Conservation (phyloP, 1,140 invertebrate genomes). For the Dreissena rostriformis region DNA sequence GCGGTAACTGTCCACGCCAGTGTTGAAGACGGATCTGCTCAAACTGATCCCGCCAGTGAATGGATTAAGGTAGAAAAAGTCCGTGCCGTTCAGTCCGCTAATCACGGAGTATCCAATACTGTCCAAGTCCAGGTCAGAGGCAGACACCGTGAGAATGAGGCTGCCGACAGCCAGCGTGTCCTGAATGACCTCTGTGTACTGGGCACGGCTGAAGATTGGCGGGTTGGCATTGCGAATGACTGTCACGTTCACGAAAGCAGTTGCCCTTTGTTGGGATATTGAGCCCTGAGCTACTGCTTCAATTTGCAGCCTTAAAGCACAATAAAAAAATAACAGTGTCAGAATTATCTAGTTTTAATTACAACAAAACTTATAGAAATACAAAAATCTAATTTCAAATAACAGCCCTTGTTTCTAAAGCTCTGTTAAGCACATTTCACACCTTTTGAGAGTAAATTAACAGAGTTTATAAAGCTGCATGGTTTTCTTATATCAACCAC, state of each 20-base stretch:
- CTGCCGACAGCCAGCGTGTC: conserved; percentile 63
- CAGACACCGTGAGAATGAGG: conserved; percentile 56
- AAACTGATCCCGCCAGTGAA: conserved; percentile 57
- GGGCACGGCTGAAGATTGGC: conserved; percentile 57
- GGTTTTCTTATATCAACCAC: too few species aligned
- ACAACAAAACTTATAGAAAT: too few species aligned
- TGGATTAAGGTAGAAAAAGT: conserved; percentile 65
- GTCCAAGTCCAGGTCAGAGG: conserved; percentile 60
- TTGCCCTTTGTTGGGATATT: conserved; percentile 55
- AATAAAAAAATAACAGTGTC: background rate
- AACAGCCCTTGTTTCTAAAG: too few species aligned
- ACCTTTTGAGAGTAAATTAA: too few species aligned
- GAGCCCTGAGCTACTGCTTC: conserved; percentile 49
- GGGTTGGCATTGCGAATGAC: conserved; percentile 65
- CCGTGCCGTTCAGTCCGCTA: conserved; percentile 1
- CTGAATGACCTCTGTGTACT: conserved; percentile 52
- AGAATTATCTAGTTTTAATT: too few species aligned
- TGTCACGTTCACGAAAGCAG: conserved; percentile 66
- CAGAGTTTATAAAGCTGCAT: too few species aligned
- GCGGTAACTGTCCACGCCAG: conserved; percentile 39
- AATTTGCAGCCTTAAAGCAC: conserved; percentile 54
- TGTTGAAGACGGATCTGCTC: conserved; percentile 37
- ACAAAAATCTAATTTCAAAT: too few species aligned
- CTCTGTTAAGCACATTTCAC: too few species aligned
- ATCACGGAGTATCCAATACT: conserved; percentile 30